A percentile compares a stretch with the other conserved stretches of the same genome.
These are phyloP conservation scores for Lasioglossum leucozonium DNA, from an alignment of 2,888 invertebrate species.

Conservation along the genomic window DNA sequence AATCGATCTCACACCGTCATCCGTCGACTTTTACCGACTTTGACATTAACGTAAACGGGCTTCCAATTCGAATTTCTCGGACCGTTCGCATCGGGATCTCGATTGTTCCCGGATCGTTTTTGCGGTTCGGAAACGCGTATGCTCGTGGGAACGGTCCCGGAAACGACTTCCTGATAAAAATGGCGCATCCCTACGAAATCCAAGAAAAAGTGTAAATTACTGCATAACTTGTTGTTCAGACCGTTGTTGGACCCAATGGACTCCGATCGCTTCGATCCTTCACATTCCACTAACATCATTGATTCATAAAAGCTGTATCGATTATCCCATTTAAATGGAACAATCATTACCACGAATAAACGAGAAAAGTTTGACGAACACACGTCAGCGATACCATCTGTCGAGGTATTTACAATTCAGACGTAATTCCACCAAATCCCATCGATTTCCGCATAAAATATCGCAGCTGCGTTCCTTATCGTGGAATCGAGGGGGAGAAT, in stretches of 20 bases:
- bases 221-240: not conserved
- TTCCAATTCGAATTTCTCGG: not conserved
- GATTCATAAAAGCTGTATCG: not conserved
- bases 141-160: not conserved
- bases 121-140: not conserved
- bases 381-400: not conserved
- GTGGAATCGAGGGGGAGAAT: not conserved
- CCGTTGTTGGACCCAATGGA: not conserved
- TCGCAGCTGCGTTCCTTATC: not conserved
- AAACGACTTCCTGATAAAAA: not conserved
- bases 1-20: slow-evolving; percentile 3
- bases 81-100: not conserved
- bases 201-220: not conserved
- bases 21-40: not conserved
- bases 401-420: slow-evolving; percentile 14
- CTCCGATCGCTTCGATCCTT: no score
- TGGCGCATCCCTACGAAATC: not conserved
- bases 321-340: not conserved
- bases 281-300: not conserved
- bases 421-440: not conserved
- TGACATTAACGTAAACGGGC: not conserved
- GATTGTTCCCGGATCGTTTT: not conserved
- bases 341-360: not conserved
- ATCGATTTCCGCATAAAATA: not conserved
- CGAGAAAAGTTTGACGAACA: not conserved